A percentile compares a stretch with the other conserved stretches of the same genome.
phyloP scores from a whole-genome alignment of 2,113 vertebrate genomes.

The Hystrix cristata region DNA sequence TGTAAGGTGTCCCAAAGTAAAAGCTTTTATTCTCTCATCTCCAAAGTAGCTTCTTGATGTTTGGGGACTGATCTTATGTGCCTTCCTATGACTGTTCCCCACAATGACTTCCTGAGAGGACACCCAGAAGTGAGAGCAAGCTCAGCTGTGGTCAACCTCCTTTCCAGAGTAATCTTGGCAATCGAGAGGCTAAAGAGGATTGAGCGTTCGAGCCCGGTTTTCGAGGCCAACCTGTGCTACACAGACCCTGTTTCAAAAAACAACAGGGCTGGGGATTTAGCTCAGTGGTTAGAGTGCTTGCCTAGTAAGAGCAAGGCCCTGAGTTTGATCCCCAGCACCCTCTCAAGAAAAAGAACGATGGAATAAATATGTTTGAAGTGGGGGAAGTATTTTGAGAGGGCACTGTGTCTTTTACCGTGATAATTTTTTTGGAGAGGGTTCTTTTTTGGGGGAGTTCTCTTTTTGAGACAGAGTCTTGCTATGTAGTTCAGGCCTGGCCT shows the following conservation, averaged over 20 bases:
- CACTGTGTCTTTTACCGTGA: too few relatives aligned
- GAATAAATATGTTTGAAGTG: too few relatives aligned
- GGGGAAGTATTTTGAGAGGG: too few relatives aligned
- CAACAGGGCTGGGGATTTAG: neutral
- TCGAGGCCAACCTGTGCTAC: neutral
- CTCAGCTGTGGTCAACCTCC: neutral
- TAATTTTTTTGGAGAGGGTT: too few relatives aligned
- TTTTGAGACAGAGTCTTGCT: too few relatives aligned
- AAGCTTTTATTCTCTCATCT: neutral
- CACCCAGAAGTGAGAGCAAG: neutral
- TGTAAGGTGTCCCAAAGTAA: neutral
- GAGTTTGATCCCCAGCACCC: too few relatives aligned
- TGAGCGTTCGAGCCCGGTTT: neutral
- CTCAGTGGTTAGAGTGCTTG: too few relatives aligned
- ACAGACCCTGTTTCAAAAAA: neutral
- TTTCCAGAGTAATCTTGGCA: neutral
- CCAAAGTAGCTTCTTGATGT: neutral
- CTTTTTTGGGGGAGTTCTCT: too few relatives aligned
- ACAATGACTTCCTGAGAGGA: neutral
- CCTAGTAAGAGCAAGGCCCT: neutral
- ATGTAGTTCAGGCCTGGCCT: too few relatives aligned
- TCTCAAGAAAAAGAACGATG: too few relatives aligned
- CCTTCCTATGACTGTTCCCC: neutral
- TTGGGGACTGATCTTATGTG: neutral
- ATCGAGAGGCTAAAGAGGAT: neutral